Conservation (phyloP, 2,888 invertebrate species). For the Glyphotaelius pellucidus region DNA sequence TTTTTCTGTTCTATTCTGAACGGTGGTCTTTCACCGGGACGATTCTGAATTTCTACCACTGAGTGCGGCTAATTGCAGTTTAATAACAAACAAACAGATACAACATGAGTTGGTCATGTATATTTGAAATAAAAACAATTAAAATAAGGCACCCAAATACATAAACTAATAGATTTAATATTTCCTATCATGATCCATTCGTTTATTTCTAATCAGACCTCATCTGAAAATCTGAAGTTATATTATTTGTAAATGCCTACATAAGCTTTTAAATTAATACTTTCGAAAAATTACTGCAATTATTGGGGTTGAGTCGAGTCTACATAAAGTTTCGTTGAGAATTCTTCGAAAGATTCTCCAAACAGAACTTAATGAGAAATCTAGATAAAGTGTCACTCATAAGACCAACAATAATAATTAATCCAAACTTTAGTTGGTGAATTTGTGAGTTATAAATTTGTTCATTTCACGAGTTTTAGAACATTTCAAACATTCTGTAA, state of each 20-base stretch:
- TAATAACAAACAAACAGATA: no score
- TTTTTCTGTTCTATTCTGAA: no score
- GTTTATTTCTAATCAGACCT: background rate
- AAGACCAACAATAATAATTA: background rate
- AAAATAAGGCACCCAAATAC: no score
- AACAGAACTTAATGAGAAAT: background rate
- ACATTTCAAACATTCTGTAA: background rate
- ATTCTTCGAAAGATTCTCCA: background rate
- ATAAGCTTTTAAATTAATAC: background rate
- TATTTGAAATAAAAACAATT: no score
- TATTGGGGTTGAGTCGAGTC: background rate
- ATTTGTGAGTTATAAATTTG: background rate
- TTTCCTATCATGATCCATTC: background rate
- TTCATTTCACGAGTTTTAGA: background rate
- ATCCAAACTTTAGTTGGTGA: background rate
- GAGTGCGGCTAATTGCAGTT: no score
- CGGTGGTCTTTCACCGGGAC: no score
- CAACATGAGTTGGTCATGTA: no score
- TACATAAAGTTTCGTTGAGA: background rate
- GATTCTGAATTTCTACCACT: no score
- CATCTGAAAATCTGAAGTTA: background rate
- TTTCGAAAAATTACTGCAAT: background rate
- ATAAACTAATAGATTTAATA: background rate
- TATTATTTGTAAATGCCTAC: background rate
- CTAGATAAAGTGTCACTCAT: constrained; percentile 2